Evolutionary conservation across 2,888 invertebrate genomes (phyloP).

Genomic region (Drosophila testacea): DNA sequence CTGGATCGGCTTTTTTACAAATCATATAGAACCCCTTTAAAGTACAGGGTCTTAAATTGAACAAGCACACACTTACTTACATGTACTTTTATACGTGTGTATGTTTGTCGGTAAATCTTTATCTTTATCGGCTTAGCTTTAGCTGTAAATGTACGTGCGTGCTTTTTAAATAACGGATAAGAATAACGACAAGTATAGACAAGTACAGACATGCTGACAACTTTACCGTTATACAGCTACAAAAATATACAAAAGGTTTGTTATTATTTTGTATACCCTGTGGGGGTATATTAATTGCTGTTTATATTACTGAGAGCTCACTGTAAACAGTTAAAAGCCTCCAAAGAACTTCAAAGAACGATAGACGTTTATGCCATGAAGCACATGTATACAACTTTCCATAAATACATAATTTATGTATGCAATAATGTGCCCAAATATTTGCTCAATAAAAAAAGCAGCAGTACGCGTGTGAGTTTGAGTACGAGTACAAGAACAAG

Average conservation of each 20-base stretch:
- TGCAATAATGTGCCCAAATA: constrained; percentile 48
- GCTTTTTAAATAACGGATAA: constrained; percentile 38
- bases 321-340: constrained; percentile 3
- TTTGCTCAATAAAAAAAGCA: constrained; percentile 33
- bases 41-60: constrained; percentile 2
- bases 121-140: constrained; percentile 70
- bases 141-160: constrained; percentile 41
- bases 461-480: not conserved
- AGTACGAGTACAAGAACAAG: not conserved
- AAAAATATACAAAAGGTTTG: constrained; percentile 26
- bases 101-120: constrained; percentile 50
- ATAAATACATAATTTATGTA: constrained; percentile 19
- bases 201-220: constrained; percentile 11
- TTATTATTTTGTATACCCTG: not conserved
- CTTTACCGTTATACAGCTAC: constrained; percentile 17
- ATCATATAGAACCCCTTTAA: no score
- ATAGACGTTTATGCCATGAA: constrained; percentile 10
- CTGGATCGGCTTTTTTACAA: no score
- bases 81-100: no score
- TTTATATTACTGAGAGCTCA: not conserved
- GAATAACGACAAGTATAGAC: constrained; percentile 20
- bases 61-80: not conserved
- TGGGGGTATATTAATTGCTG: not conserved
- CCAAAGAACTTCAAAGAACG: not conserved
- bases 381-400: not conserved